A percentile compares a stretch with the other conserved stretches of the same genome.
Evolutionary conservation across 2,888 invertebrate genomes (phyloP).

Genomic region (Amiota minor): DNA sequence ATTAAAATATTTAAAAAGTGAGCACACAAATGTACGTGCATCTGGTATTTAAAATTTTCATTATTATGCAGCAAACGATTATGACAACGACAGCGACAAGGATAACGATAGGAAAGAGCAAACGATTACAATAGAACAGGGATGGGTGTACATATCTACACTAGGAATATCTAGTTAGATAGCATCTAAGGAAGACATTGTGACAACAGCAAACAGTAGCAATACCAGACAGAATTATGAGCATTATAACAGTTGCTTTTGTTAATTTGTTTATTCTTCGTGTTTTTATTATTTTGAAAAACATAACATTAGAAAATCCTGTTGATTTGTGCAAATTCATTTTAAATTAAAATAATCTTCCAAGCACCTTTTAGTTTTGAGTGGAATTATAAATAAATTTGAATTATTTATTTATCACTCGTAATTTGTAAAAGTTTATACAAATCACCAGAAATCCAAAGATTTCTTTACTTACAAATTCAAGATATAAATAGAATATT

Average conservation of each 20-base stretch:
- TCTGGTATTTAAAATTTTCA: conserved; percentile 28
- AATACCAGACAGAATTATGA: not conserved
- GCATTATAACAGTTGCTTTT: not conserved
- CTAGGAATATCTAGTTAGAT: not conserved
- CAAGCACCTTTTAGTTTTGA: not conserved
- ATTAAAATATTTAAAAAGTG: not conserved
- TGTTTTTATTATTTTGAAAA: conserved; percentile 23
- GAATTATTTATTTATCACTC: too few relatives aligned
- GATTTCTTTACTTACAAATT: not conserved
- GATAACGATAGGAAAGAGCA: conserved; percentile 29
- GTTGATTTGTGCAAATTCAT: conserved; percentile 59
- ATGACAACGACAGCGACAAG: conserved; percentile 30
- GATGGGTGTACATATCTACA: not conserved
- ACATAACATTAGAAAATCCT: conserved; percentile 34
- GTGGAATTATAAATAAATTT: too few relatives aligned
- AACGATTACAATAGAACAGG: conserved; percentile 13
- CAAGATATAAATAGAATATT: too few relatives aligned
- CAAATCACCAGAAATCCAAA: too few relatives aligned
- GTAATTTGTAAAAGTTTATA: too few relatives aligned
- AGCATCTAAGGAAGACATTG: not conserved
- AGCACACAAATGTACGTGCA: conserved; percentile 14
- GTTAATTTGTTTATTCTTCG: conserved; percentile 28
- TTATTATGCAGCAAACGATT: conserved; percentile 32
- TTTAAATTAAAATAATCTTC: conserved; percentile 41
- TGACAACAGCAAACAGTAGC: not conserved